Base-by-base conservation (phyloP, 2,797 vertebrate genomes). In the Pelochelys cantorii region DNA sequence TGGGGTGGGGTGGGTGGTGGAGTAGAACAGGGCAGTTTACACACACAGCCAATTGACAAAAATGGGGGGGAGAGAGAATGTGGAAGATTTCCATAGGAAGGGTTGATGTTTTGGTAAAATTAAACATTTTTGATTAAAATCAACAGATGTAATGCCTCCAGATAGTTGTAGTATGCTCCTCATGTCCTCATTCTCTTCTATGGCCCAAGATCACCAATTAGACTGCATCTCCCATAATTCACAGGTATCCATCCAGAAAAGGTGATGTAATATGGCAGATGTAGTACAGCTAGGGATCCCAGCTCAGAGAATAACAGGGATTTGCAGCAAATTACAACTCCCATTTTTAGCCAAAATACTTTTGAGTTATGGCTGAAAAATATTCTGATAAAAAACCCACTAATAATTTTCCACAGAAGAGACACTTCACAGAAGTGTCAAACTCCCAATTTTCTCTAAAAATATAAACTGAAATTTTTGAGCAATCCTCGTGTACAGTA, bases 291-390 rank as follows among this genome's bases (percentile, higher is more conserved):
- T 83, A 42, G 55, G 71, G 93, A 81, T 81, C 52, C 74, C 83
- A 88, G 90, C 92, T 94, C 92, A 92, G 79, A 65, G 83, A 96
- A 95, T 93, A 94, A 74, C 34, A 90, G 91, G 89, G 95, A 93
- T 91, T 95, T 95, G 94, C 80, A 95, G 96, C 93, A 95, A 81
- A 94, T 59, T 20, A 93, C 78, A 87, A 87, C 89, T 93, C 20
- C 77, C 91, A 89, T 94, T 94, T 95, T 94, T 94, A 89, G 93
- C 95, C 94, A 93, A 96, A 94, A 7, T 62, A 31, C 31, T 42
- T 79, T 83, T 96, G 96, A 90, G 91, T 95, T 97, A 93, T 90
- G 86, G 95, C 96, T 95, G 95, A 95, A 96, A 92, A 95, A 92
- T 91, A 94, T 48, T 95, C 86, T 89, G 89, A 94, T 83, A 87